Percentiles rank a stretch among this genome's conserved stretches.
Evolutionary conservation across 2,797 vertebrate genomes (phyloP).

Genomic region (Coccyzus lansbergi): DNA sequence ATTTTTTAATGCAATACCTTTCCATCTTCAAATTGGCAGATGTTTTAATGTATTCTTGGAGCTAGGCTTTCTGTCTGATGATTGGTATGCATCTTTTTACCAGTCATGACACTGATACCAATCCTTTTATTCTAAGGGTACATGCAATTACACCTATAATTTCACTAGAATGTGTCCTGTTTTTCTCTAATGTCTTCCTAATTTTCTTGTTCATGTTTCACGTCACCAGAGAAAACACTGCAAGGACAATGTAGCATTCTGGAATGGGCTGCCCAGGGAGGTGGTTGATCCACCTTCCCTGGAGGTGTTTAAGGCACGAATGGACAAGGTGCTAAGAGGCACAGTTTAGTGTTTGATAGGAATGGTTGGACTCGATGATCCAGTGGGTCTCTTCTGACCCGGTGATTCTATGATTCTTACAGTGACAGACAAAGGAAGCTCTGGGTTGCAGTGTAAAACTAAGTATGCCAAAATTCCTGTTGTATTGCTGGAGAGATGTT

Average conservation of each 20-base stretch:
- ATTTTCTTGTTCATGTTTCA: not conserved
- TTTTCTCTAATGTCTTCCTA: not conserved
- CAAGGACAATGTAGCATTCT: not conserved
- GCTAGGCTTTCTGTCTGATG: not conserved
- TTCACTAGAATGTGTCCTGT: not conserved
- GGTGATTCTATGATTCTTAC: too few relatives aligned
- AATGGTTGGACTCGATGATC: too few relatives aligned
- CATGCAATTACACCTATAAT: not conserved
- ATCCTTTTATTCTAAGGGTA: not conserved
- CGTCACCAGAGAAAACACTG: not conserved
- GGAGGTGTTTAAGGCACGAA: too few relatives aligned
- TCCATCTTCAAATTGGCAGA: not conserved
- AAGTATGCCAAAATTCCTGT: not conserved
- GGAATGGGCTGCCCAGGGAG: too few relatives aligned
- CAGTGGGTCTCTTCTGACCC: too few relatives aligned
- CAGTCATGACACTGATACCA: not conserved
- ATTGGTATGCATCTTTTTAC: not conserved
- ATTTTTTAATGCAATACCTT: not conserved
- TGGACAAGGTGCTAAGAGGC: too few relatives aligned
- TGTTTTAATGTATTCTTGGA: not conserved
- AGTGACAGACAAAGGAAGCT: not conserved
- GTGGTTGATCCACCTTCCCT: too few relatives aligned
- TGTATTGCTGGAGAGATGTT: not conserved
- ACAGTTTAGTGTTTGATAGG: too few relatives aligned
- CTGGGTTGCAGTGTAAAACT: not conserved